Base-by-base conservation (phyloP, 2,888 invertebrate species). In the Cephus runcator region DNA sequence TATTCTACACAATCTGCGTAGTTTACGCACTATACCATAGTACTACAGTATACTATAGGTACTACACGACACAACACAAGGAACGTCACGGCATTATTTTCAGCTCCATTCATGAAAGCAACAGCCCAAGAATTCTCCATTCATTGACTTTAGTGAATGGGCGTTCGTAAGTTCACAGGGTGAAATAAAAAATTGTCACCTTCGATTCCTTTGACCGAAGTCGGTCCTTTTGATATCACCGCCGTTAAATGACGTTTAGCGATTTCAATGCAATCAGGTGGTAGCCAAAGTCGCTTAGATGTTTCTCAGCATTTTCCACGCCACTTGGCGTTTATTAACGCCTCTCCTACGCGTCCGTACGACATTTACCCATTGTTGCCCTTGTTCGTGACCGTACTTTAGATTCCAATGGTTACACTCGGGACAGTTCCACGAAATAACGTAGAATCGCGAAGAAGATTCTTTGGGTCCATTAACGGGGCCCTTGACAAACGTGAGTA, bases 191-290 rank as follows among this genome's bases (percentile, higher is more conserved):
- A 81, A 82, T 82, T 75, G 80, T 83, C 81, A 79, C 81, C 69
- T 75, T 73, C 73, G n/a, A 56, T 56, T 56, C 56, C 56, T 15
- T 71, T 80, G 77, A 31, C 83, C n/a, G 30, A 12, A 9, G 77
- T 80, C 85, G 84, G 86, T 83, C 78, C 85, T 83, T 87, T 86
- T 86, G 87, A 89, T 87, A 86, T 81, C 82, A 78, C 76, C 73
- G 35, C 75, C 75, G 82, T 85, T 83, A 86, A 87, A 86, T 81
- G 85, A 82, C 83, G 83, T 86, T 87, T 87, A 87, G 86, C 82
- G 80, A 85, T 77, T 76, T 69, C 56, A 56, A 69, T 69, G 69
- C 35, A 12, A 69, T 36, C n/a, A 76, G 69, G 69, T 69, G 76
- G 11, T 56, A 56, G 56, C 56, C 23, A 56, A 56, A 56, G 56